Percentiles rank a stretch among this genome's conserved stretches.
Evolutionary conservation across 2,888 invertebrate species (phyloP).

Genomic region (Stenurella melanura): DNA sequence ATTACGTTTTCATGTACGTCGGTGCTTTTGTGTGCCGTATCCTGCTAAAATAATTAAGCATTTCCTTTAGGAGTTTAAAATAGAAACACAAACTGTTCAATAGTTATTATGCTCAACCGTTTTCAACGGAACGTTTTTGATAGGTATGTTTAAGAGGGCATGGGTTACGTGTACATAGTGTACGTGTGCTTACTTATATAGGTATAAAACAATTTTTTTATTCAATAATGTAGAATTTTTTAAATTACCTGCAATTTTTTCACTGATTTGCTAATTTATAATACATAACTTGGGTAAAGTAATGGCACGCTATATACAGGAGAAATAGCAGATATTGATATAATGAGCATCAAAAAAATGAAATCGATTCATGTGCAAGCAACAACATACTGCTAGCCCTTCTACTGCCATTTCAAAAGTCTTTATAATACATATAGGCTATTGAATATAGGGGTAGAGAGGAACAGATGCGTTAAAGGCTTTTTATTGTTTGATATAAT

Average conservation of each 20-base stretch:
- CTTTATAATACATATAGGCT: no score
- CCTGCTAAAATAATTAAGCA: slow-evolving; percentile 38
- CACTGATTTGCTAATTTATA: not conserved
- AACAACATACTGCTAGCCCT: no score
- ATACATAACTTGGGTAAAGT: not conserved
- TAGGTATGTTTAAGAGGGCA: not conserved
- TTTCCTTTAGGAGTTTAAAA: slow-evolving; percentile 35
- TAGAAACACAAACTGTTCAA: slow-evolving; percentile 33
- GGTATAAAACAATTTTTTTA: not conserved
- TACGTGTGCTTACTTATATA: not conserved
- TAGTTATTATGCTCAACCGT: slow-evolving; percentile 2
- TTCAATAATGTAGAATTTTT: not conserved
- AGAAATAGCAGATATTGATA: no score
- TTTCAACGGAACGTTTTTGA: slow-evolving; percentile 1
- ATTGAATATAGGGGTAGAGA: no score
- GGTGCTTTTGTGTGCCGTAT: slow-evolving; percentile 35
- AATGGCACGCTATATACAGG: not conserved
- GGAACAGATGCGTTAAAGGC: no score
- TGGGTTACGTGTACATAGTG: slow-evolving; percentile 6
- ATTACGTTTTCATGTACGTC: slow-evolving; percentile 18
- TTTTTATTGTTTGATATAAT: no score
- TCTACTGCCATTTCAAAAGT: no score
- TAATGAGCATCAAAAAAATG: no score
- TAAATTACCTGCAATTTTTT: not conserved
- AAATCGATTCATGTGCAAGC: no score